Base-by-base conservation (phyloP, 2,797 vertebrate genomes). In the Cryptoprocta ferox region DNA sequence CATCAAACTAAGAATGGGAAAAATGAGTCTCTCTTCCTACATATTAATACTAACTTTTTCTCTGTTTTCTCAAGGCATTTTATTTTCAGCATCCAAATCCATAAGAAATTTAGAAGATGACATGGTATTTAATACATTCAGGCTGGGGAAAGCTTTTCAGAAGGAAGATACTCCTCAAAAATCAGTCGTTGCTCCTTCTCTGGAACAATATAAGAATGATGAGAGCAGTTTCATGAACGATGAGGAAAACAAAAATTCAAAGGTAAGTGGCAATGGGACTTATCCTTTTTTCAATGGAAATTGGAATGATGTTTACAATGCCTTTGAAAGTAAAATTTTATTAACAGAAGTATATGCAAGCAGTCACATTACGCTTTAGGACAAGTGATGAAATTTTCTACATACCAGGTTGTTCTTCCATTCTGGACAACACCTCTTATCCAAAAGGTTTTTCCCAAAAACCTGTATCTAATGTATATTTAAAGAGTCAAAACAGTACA, bases 31-130 rank as follows among this genome's bases (percentile, higher is more conserved):
- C 94, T 99, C 99, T 59, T 96, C 98, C 63, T 99, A 98, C 84
- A 98, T 98, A 0, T 48, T 99, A 93, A 96, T 99, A 83, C 98
- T 99, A 50, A 98, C 98, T 84, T 97, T 99, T 45, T 98, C 98
- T 98, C 98, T 99, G 80, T 98, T 99, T 98, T 99, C 99, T 68
- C 98, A 99, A 98, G 98, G 99, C 94, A 98, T 98, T 97, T 96
- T 98, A 56, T 95, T 97, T 98, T 98, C 98, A 35, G 97, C 98
- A 61, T 99, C 99, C 81, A 98, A 99, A 75, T 98, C 99, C 56
- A 97, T 98, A 59, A 94, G 98, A 91, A 99, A 98, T 76, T 84
- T 96, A 73, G 99, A 99, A 35, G 99, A 99, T 15, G 98, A 98
- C 71, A 75, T 97, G 80, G 98, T 99, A 30, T 98, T 98, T 91